These are phyloP conservation scores for Myripristis murdjan DNA, from an alignment of 2,797 vertebrate genomes.

Conservation along the genomic window DNA sequence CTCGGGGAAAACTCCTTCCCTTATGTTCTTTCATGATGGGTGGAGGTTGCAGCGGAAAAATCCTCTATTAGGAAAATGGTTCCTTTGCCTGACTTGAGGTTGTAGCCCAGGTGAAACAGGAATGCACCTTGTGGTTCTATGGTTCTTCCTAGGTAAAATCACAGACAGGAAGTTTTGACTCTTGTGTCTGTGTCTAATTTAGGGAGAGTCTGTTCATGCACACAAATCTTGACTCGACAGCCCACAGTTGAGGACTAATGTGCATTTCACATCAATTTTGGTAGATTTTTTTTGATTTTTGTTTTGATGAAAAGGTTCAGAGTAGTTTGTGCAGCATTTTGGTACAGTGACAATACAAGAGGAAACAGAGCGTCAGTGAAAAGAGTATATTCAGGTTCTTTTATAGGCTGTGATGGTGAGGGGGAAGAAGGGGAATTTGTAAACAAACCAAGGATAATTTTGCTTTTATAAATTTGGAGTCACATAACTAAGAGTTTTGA, in stretches of 20 bases:
- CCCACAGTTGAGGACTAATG: slow-evolving; percentile 2
- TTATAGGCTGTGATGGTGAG: background rate
- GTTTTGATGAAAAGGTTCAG: background rate
- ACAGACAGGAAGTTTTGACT: background rate
- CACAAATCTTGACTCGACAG: background rate
- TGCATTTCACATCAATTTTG: background rate
- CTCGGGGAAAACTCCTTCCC: slow-evolving; percentile 54
- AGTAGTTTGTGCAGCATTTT: background rate
- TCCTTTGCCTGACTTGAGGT: background rate
- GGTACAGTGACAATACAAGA: background rate
- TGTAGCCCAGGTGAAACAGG: slow-evolving; percentile 21
- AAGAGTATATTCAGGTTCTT: background rate
- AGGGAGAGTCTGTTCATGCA: background rate
- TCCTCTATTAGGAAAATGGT: slow-evolving; percentile 31
- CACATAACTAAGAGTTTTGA: background rate
- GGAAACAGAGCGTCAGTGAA: background rate
- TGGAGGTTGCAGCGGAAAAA: slow-evolving; percentile 29
- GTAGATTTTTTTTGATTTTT: background rate
- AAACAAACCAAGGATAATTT: slow-evolving; percentile 30
- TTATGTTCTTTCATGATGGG: slow-evolving; percentile 33
- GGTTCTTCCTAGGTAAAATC: background rate
- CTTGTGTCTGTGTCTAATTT: background rate
- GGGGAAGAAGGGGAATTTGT: slow-evolving; percentile 28
- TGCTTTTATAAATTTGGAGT: slow-evolving; percentile 13
- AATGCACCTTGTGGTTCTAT: background rate